These are phyloP conservation scores for Corydoras maculifer DNA, from an alignment of 2,113 vertebrate species.

Conservation along the genomic window DNA sequence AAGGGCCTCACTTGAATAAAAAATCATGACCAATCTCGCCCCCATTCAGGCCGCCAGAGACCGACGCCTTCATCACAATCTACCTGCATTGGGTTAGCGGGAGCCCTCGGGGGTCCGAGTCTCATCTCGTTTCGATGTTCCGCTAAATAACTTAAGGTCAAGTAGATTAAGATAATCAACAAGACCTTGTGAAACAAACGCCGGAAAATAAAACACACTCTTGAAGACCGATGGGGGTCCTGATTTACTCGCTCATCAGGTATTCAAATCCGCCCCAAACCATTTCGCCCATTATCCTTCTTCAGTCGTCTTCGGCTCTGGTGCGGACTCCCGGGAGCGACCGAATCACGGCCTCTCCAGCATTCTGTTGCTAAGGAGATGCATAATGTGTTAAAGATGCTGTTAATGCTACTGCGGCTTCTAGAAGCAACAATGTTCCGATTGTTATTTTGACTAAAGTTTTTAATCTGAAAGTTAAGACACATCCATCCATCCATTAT, in stretches of 20 bases:
- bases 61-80: constrained; percentile 24
- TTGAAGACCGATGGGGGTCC: constrained; percentile 41
- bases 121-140: constrained; percentile 38
- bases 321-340: constrained; percentile 38
- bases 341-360: constrained; percentile 32
- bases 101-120: constrained; percentile 32
- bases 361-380: constrained; percentile 39
- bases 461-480: no score
- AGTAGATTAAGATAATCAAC: constrained; percentile 51
- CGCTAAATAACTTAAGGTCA: constrained; percentile 48
- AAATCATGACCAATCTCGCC: constrained; percentile 41
- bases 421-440: neutral
- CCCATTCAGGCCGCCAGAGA: constrained; percentile 37
- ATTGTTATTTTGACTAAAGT: no score
- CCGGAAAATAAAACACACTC: constrained; percentile 27
- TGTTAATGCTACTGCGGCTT: neutral
- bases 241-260: constrained; percentile 42
- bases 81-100: constrained; percentile 35
- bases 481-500: no score
- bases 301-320: constrained; percentile 32
- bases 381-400: constrained; percentile 29
- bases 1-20: constrained; percentile 39
- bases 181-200: constrained; percentile 41
- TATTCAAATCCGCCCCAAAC: constrained; percentile 43
- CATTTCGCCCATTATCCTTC: constrained; percentile 38